Conservation (phyloP, 2,888 invertebrate species). For the Labia minor region DNA sequence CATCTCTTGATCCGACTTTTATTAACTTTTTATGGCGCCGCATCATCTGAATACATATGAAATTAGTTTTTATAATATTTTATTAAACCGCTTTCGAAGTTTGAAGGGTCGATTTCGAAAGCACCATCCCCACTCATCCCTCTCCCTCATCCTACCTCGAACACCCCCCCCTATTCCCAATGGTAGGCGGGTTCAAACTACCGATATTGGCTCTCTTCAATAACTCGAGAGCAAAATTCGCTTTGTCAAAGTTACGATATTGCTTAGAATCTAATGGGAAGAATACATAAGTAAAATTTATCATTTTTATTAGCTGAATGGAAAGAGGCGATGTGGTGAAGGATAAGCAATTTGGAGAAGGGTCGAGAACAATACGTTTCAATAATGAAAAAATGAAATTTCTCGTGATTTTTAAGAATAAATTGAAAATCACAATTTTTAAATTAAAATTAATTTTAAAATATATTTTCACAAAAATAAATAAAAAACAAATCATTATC, state of each 20-base stretch:
- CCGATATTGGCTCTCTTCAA: conserved; percentile 7
- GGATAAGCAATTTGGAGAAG: too few relatives aligned
- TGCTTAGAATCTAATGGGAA: conserved; percentile 8
- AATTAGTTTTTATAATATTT: conserved; percentile 13
- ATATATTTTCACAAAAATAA: too few relatives aligned
- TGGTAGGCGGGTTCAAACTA: neutral
- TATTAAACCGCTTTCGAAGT: conserved; percentile 9
- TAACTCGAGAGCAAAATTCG: conserved; percentile 8
- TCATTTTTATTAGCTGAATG: neutral
- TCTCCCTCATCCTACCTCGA: neutral
- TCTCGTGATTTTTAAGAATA: neutral
- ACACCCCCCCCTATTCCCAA: neutral
- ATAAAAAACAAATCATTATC: too few relatives aligned
- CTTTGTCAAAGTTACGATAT: conserved; percentile 13
- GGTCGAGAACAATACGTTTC: neutral
- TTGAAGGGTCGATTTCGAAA: neutral
- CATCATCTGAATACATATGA: conserved; percentile 13
- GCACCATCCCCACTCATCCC: too few relatives aligned
- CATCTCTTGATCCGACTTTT: conserved; percentile 13
- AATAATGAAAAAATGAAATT: neutral
- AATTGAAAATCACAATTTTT: neutral
- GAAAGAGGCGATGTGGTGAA: too few relatives aligned
- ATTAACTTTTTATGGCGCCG: conserved; percentile 13
- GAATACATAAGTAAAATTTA: conserved; percentile 13
- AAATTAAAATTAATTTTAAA: too few relatives aligned